Evolutionary conservation across 2,113 vertebrate species (phyloP).

Genomic region (Rallus limicola): DNA sequence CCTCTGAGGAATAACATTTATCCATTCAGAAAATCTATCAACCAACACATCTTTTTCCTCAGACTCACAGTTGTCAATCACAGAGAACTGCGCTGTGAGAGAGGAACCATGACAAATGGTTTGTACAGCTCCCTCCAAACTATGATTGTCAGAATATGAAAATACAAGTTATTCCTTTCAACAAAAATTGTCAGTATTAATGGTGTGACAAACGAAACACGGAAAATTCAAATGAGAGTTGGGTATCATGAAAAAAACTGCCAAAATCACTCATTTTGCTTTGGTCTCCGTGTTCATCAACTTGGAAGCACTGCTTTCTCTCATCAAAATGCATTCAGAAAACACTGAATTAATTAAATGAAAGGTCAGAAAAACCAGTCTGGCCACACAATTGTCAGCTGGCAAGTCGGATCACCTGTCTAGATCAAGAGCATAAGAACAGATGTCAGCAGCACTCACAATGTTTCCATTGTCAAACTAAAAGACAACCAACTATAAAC

Average conservation of each 20-base stretch:
- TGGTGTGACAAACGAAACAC: background rate
- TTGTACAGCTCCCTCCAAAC: background rate
- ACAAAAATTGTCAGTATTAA: rapidly evolving
- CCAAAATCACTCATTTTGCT: background rate
- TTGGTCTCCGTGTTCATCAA: background rate
- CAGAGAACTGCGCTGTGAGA: background rate
- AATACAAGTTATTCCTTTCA: background rate
- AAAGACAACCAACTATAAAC: background rate
- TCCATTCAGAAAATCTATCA: background rate
- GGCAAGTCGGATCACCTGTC: background rate
- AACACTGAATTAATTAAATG: background rate
- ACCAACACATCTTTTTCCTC: background rate
- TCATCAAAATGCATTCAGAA: background rate
- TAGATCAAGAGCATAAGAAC: background rate
- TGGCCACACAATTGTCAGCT: background rate
- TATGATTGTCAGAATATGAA: background rate
- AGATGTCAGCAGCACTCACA: background rate
- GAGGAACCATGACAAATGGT: background rate
- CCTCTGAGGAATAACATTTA: background rate
- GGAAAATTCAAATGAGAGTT: background rate
- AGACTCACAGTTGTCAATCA: background rate
- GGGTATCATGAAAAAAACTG: background rate
- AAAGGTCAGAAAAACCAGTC: background rate
- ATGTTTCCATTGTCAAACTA: background rate
- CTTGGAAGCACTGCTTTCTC: background rate